Evolutionary conservation across 2,888 invertebrate genomes (phyloP).

Genomic region (Drosophila trichaetosa): DNA sequence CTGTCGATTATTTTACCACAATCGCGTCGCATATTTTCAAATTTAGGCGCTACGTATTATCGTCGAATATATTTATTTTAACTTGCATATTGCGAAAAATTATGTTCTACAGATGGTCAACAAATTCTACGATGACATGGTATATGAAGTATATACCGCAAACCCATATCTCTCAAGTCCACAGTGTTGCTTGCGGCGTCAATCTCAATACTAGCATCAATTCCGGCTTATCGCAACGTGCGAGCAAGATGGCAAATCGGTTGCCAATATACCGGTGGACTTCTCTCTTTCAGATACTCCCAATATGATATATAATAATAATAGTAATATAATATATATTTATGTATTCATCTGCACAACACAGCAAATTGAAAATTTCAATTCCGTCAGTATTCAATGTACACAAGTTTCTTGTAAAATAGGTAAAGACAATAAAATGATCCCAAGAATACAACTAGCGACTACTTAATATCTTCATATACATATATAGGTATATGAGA

Average conservation of each 20-base stretch:
- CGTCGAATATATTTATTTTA: not conserved
- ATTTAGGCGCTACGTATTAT: not conserved
- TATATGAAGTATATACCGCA: not conserved
- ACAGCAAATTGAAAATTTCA: not conserved
- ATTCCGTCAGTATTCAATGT: slow-evolving; percentile 3
- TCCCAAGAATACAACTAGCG: not conserved
- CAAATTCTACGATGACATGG: not conserved
- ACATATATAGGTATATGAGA: not conserved
- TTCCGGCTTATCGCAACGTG: not conserved
- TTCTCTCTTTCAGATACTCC: not conserved
- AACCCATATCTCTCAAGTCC: not conserved
- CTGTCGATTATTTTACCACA: not conserved
- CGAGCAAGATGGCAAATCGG: not conserved
- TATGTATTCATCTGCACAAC: not conserved
- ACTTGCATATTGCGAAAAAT: not conserved
- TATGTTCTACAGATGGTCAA: not conserved
- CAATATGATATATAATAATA: not conserved
- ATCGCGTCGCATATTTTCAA: not conserved
- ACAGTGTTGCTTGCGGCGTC: not conserved
- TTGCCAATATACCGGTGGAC: not conserved
- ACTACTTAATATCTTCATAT: not conserved
- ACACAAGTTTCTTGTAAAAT: slow-evolving; percentile 1
- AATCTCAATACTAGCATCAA: not conserved
- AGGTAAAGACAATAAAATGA: slow-evolving; percentile 6
- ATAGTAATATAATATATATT: not conserved